Base-by-base conservation (phyloP, 1,140 invertebrate genomes). In the Drosophila leontia region DNA sequence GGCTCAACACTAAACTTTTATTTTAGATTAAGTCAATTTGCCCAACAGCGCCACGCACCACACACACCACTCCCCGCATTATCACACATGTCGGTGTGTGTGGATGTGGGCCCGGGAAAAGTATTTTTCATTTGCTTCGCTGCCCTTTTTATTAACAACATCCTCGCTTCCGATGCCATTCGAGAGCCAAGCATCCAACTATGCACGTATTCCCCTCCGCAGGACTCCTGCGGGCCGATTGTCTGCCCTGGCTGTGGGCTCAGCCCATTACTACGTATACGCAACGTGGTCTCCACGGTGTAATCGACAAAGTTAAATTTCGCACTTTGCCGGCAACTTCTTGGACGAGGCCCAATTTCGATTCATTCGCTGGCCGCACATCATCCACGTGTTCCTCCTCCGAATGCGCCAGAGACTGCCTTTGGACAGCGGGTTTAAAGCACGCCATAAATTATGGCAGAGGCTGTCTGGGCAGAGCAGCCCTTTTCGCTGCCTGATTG, bases 1-100 rank as follows among this genome's bases (percentile, higher is more conserved):
- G 62, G 64, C 58, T 63, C 51, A 70, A 60, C 84, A 83, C 84
- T 88, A 90, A 88, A 88, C 78, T 88, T 88, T 88, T 88, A 88
- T 88, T 88, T 84, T 88, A 88, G 84, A 88, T 88, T 90, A 88
- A 88, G 84, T 88, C 84, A 90, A 88, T 88, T 88, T 90, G 65
- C 72, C 84, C 61, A 57, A 76, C 55, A 53, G 32, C 23, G 6
- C 26, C 26, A 29, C 26, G 6, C 26, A 29, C 26, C 34, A 9
- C 34, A n/a, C 47, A 8, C 15, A 4, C 15, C 48, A 13, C 34
- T 11, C 39, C 19, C 35, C 2, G 34, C 35, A 39, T 56, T 56
- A 56, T 39, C 34, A 63, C 63, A 32, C 44, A 42, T 56, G 26
- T 12, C 6, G 15, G 35, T 26, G 63, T 41, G 42, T 32, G 35